Base-by-base conservation (phyloP, 2,113 vertebrate genomes). In the Callopanchax toddi region DNA sequence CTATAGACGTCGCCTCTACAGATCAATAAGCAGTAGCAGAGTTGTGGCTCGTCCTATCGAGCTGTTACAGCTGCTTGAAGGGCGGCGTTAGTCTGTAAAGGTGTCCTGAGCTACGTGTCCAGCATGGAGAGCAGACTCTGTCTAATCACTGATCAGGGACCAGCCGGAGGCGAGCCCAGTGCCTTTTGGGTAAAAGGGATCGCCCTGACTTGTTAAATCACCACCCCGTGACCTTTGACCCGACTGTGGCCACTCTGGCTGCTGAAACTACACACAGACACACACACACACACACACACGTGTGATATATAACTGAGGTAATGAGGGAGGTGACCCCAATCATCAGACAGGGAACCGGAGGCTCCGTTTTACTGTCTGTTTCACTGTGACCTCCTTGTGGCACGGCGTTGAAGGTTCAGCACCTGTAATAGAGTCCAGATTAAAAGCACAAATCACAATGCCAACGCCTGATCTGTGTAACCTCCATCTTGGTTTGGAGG, bases 311-410 rank as follows among this genome's bases (percentile, higher is more conserved):
- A 25, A 25, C 79, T 34, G 67, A 8, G 64, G 83, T 63, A 57
- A 87, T 90, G 82, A 88, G 52, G 68, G 63, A 67, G 82, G 85
- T 85, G 87, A 91, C 89, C 88, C 83, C 91, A 89, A 91, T 88
- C 81, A 89, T 79, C 67, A 78, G 63, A 55, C 57, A 45, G 67
- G 53, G 62, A 81, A 86, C 78, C 77, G 15, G 57, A 62, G 37
- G 44, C 42, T 55, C n/a, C 18, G 17, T 73, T 87, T 88, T 73
- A 87, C 79, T 60, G 50, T 55, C 6, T 53, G 61, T 61, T 67
- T 55, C 21, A 39, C 59, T 23, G 74, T 64, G 60, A 46, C 76
- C 68, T 79, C 45, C 37, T 62, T 61, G n/a, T n/a, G n/a, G n/a
- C 78, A 74, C 78, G 80, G 68, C 78, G 78, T 67, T 83, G 67